These are phyloP conservation scores for Pangasius mekongensis DNA, from an alignment of 2,797 vertebrate genomes.

Conservation along the genomic window DNA sequence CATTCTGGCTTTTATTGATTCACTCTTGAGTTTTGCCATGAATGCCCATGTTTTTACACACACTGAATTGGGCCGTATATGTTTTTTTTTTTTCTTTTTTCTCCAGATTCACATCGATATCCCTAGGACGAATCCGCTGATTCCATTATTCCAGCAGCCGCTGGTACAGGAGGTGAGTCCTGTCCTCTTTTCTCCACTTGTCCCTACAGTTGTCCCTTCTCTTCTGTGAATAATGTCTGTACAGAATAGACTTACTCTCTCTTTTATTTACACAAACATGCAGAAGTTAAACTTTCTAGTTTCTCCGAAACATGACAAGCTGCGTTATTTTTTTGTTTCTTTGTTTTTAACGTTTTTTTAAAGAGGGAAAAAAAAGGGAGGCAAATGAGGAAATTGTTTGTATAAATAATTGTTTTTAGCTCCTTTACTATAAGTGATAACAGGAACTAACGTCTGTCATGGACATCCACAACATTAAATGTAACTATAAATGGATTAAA, in stretches of 20 bases:
- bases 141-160: constrained; percentile 96
- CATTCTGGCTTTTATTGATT: constrained; percentile 50
- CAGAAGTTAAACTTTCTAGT: neutral
- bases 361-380: neutral
- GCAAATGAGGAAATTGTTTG: neutral
- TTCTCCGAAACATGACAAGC: neutral
- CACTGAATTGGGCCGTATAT: neutral
- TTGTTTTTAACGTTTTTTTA: neutral
- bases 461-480: neutral
- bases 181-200: neutral
- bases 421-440: neutral
- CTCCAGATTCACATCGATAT: constrained; percentile 98
- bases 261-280: neutral
- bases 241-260: neutral
- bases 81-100: constrained; percentile 20
- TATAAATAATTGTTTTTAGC: neutral
- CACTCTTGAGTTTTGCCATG: constrained; percentile 29
- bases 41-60: constrained; percentile 43
- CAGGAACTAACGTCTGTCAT: neutral
- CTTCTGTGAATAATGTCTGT: neutral
- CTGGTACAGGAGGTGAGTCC: constrained; percentile 92
- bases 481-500: no score
- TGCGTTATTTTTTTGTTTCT: neutral
- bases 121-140: constrained; percentile 97
- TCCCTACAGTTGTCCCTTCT: neutral